Evolutionary conservation across 64 coral and sea anemone genomes (phyloP).

Genomic region (Pocillopora verrucosa): DNA sequence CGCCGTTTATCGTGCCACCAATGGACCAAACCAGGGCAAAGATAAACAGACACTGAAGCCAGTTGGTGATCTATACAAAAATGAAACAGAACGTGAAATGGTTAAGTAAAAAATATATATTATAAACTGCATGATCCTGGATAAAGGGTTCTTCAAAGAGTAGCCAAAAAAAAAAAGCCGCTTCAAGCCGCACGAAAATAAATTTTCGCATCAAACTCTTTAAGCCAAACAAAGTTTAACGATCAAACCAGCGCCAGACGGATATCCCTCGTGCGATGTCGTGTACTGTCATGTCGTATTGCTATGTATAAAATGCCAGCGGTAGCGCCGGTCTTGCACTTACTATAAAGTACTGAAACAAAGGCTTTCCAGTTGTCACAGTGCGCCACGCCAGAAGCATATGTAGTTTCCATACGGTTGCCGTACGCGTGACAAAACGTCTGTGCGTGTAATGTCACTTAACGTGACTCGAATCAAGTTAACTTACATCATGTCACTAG

Average conservation of each 20-base stretch:
- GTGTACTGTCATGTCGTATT: too few species aligned
- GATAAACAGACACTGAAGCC: constrained; percentile 87
- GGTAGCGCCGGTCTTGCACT: too few species aligned
- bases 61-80: constrained; percentile 79
- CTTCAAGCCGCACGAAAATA: not conserved
- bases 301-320: too few species aligned
- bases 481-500: not conserved
- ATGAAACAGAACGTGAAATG: not conserved
- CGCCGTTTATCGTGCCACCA: constrained; percentile 80
- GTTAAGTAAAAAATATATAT: not conserved
- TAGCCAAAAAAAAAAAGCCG: not conserved
- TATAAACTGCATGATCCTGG: not conserved
- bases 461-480: not conserved
- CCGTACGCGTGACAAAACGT: too few species aligned
- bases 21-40: constrained; percentile 94
- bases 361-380: not conserved
- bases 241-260: too few species aligned
- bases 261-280: too few species aligned
- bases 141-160: not conserved
- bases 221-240: too few species aligned
- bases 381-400: not conserved
- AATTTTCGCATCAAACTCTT: too few species aligned
- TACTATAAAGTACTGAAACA: too few species aligned
- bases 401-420: too few species aligned
- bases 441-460: not conserved